Conservation (phyloP, 1,140 invertebrate species). For the Euura saliciscinereae region DNA sequence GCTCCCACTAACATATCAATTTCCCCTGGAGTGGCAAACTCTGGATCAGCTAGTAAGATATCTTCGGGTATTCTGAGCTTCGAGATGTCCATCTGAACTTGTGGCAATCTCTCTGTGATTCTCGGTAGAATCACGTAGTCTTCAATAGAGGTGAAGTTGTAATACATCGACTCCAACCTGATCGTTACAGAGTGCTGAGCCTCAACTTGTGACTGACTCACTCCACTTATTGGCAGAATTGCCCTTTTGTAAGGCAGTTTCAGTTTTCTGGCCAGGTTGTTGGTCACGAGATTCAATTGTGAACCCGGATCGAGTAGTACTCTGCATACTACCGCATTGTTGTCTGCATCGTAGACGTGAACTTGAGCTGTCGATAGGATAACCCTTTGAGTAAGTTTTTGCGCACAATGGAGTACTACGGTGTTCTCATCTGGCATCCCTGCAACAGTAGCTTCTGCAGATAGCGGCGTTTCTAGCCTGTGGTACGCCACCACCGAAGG, state of each 20-base stretch:
- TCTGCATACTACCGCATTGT: conserved; percentile 19
- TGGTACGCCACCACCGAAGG: not conserved
- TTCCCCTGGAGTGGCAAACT: conserved; percentile 29
- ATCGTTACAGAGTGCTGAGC: not conserved
- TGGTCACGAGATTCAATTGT: conserved; percentile 25
- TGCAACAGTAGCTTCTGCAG: not conserved
- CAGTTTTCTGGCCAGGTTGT: conserved; percentile 22
- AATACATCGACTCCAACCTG: not conserved
- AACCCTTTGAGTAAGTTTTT: not conserved
- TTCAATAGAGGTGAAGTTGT: conserved; percentile 14
- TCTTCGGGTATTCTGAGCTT: conserved; percentile 29
- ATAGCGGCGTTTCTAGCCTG: not conserved
- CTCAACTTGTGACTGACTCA: conserved; percentile 7
- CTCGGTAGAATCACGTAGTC: conserved; percentile 25
- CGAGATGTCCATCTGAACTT: conserved; percentile 13
- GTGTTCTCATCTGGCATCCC: not conserved
- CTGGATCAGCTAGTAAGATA: conserved; percentile 37
- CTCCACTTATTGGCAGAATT: not conserved
- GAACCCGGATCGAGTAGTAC: conserved; percentile 30
- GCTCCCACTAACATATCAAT: conserved; percentile 40
- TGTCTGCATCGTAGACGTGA: conserved; percentile 15
- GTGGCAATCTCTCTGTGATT: conserved; percentile 26
- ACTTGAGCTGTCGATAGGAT: conserved; percentile 25
- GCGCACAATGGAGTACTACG: not conserved
- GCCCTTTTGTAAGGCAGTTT: conserved; percentile 9